Base-by-base conservation (phyloP, 1,140 invertebrate genomes). In the Parasteatoda tepidariorum region DNA sequence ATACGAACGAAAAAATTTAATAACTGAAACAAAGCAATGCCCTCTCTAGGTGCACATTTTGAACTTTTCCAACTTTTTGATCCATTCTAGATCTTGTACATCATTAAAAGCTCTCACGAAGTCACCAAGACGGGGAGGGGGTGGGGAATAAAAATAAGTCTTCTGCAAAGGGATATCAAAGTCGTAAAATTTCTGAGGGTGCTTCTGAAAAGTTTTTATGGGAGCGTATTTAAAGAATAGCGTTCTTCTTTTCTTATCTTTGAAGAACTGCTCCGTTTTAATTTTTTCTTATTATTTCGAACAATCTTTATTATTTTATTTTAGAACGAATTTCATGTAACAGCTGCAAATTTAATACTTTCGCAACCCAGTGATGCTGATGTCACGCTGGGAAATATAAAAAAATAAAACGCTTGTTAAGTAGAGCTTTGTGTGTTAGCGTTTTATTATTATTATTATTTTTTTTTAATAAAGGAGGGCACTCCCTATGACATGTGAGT, bases 281-380 rank as follows among this genome's bases (percentile, higher is more conserved):
- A 34, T 41, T 28, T 64, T 64, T 48, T 64, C 61, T 28, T 64
- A 22, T 3, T 31, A 48, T 22, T 33, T 48, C 28, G 31, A 41
- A 48, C 59, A 26, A 26, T 64, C 59, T 64, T 76, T 76, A 76
- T 76, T 76, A 66, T 76, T 76, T 28, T 26, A 76, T 71, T 71
- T 48, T 18, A 28, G 41, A 22, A 57, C 38, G 26, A n/a, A 55
- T 48, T n/a, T 76, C 61, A 22, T 24, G 61, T 64, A 76, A 76
- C 74, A 76, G 59, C 74, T 76, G 74, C 74, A 31, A 76, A 13
- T 76, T 76, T 76, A 61, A 76, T 76, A 76, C 74, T 74, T 74
- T 54, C 31, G 59, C 4, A 24, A 22, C 18, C 18, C n/a, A 26
- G 68, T 13, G 13, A 59, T 28, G 11, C n/a, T 30, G 31, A 64